Evolutionary conservation across 2,797 vertebrate species (phyloP), one percentile per base, ranked within the genome.

Genomic region (Ctenosaura bakeri): DNA sequence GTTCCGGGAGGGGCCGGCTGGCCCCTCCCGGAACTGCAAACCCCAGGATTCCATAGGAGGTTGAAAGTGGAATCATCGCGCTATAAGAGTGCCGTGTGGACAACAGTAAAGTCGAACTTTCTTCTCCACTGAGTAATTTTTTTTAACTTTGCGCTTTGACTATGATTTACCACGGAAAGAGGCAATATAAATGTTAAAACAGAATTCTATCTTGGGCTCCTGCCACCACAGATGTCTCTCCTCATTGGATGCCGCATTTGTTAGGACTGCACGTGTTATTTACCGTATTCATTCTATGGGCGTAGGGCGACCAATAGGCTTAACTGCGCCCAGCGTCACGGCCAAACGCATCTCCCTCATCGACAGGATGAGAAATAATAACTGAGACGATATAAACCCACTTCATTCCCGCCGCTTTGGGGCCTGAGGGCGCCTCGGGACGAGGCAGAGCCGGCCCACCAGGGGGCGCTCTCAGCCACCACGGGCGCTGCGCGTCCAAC

Each of bases 401-500:
- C 42, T 46, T 4, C 42, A 3, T 4, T 46, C 42, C 42, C 42
- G 4, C 42, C 52, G 79, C 5, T 18, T n/a, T 29, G 54, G 24
- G 79, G 52, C 32, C 46, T 59, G 52, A 9, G 22, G n/a, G 14
- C 6, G 56, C 81, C 24, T 24, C 74, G 0, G n/a, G 35, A 6
- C 62, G 54, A 62, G 0, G 77, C 64, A 1, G 20, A 1, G 42
- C 1, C 22, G 0, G 5, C 18, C 85, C 89, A 50, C 24, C 71
- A 90, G 78, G 54, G 85, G 89, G 85, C 89, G 59, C 1, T 4
- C 77, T 69, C 16, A 46, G 42, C 50, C 18, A 42, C 88, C 81
- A 54, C 20, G 2, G 29, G 18, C 6, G 52, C 16, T 14, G 29
- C 10, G 7, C 42, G 13, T 62, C 56, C 46, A 3, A 20, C 6